phyloP scores from a whole-genome alignment of 2,113 vertebrate species.

The Microcebus lehilahytsara region DNA sequence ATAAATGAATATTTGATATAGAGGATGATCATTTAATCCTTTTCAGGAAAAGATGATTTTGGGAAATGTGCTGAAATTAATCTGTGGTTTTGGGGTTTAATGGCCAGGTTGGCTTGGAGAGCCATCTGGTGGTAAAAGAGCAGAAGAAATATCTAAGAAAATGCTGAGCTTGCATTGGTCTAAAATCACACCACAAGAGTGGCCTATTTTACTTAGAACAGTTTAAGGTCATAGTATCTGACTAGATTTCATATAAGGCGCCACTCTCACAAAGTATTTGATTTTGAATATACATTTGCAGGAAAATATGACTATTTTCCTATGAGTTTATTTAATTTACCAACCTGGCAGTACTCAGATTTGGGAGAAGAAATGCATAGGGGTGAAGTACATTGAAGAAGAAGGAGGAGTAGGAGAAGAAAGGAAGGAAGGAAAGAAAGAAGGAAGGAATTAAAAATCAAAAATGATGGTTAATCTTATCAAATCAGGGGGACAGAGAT shows the following conservation, averaged over 20 bases:
- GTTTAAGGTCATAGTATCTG: neutral
- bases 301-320: neutral
- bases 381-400: neutral
- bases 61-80: neutral
- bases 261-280: neutral
- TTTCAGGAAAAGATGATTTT: neutral
- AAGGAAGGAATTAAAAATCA: neutral
- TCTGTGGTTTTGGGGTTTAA: neutral
- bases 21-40: neutral
- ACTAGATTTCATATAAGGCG: neutral
- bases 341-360: neutral
- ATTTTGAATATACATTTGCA: neutral
- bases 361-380: neutral
- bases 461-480: neutral
- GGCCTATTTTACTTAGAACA: rapidly evolving
- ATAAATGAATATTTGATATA: neutral
- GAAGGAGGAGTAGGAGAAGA: neutral
- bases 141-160: neutral
- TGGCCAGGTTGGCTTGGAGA: slow-evolving; percentile 11
- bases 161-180: rapidly evolving
- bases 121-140: slow-evolving; percentile 66
- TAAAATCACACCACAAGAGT: neutral
- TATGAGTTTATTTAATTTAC: neutral
- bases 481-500: neutral
- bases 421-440: neutral